Evolutionary conservation across 2,888 invertebrate species (phyloP), one percentile per base, ranked within the genome.

Genomic region (Allophyes oxyacanthae): DNA sequence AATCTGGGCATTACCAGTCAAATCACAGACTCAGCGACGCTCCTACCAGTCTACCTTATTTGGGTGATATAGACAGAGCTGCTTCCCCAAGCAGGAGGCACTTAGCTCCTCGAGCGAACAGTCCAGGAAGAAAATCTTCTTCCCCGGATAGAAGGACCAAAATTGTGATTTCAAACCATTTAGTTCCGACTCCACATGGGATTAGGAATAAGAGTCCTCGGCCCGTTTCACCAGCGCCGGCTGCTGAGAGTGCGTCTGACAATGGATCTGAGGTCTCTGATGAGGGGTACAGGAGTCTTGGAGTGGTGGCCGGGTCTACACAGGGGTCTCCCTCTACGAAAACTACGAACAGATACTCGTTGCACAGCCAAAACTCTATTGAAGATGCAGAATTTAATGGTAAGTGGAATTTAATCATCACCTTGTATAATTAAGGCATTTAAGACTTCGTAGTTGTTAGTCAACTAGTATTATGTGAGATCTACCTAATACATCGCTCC

Each of bases 261-360:
- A 97, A 97, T 73, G 97, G 97, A 8, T 97, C 97, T 55, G 97
- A 97, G 84, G 97, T 97, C 20, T 97, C 97, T 25, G 97, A 97
- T 85, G 97, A 97, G 81, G 97, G 97, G 0, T 97, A 97, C 86
- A 95, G 97, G 78, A 97, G 97, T 81, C 88, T 97, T 78, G 97
- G 97, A 0, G 95, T 97, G 42, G 95, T 94, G 20, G 92, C 93
- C 0, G 91, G 91, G 1, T 94, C 94, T 36, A 95, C 93, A 0
- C 93, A 94, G 52, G 91, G 92, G 0, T 92, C 94, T 1, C 94
- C 94, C 0, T 86, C 88, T 0, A 90, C 87, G 66, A 95, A 95
- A 75, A 95, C 94, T 2, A 94, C 94, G 64, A 95, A 96, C 69
- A 91, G 96, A 79, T 95, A 95, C 70, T 96, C 96, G 55, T 89